These are phyloP conservation scores for Chaetodon trifasciatus DNA, from an alignment of 2,797 vertebrate genomes.

Conservation along the genomic window DNA sequence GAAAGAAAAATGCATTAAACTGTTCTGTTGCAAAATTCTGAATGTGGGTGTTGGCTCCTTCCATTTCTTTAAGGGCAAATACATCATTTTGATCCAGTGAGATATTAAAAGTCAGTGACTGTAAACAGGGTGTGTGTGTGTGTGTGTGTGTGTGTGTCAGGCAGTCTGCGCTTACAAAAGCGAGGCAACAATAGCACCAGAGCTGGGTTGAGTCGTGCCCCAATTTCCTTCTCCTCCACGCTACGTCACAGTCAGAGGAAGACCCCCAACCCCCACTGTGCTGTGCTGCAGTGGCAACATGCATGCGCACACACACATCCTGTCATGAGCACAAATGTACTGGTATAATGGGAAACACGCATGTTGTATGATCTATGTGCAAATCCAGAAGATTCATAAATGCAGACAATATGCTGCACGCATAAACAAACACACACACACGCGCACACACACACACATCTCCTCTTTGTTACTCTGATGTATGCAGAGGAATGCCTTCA, in stretches of 20 bases:
- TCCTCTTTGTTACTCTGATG: conserved; percentile 52
- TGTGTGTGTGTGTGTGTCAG: conserved; percentile 21
- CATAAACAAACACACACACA: not conserved
- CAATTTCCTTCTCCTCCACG: conserved; percentile 70
- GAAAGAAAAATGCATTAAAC: not conserved
- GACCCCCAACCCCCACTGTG: conserved; percentile 75
- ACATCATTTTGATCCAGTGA: not conserved
- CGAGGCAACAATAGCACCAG: conserved; percentile 65
- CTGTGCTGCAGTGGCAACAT: conserved; percentile 40
- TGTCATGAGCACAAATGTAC: conserved; percentile 1
- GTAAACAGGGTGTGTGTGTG: conserved; percentile 9
- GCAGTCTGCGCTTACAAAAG: conserved; percentile 46
- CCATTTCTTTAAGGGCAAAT: not conserved
- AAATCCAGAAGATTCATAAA: conserved; percentile 12
- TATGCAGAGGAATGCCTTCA: conserved; percentile 54
- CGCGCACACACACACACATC: not conserved
- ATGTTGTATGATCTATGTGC: conserved; percentile 4
- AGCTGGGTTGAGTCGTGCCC: conserved; percentile 66
- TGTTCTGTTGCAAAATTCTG: conserved; percentile 1
- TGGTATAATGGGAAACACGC: conserved; percentile 12
- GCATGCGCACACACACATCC: not conserved
- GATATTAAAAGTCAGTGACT: conserved; percentile 22
- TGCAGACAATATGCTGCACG: conserved; percentile 4
- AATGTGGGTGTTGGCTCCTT: not conserved
- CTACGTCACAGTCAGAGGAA: conserved; percentile 66